Percentiles rank a stretch among this genome's conserved stretches.
Conservation (phyloP, 2,797 vertebrate species). For the Tragelaphus eurycerus region DNA sequence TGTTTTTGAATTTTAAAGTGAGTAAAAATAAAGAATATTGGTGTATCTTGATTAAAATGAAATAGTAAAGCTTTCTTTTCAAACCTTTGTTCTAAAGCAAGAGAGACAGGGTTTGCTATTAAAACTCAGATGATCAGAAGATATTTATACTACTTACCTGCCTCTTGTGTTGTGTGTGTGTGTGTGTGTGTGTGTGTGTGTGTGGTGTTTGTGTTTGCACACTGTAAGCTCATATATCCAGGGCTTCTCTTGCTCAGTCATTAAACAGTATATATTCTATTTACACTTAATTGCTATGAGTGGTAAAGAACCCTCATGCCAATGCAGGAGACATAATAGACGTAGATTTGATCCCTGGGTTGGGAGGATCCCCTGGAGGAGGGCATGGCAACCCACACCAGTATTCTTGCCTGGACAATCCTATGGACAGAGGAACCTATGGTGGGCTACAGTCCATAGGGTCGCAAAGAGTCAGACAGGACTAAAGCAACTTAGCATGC, state of each 20-base stretch:
- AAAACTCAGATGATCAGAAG: background rate
- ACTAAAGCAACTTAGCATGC: background rate
- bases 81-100: background rate
- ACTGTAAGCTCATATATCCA: background rate
- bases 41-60: background rate
- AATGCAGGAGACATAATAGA: background rate
- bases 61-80: background rate
- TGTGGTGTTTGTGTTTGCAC: background rate
- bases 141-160: background rate
- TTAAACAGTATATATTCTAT: background rate
- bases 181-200: background rate
- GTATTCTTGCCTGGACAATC: background rate
- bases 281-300: background rate
- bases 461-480: background rate
- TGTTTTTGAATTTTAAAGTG: slow-evolving; percentile 14
- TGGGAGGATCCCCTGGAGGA: background rate
- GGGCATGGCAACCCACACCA: background rate
- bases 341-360: background rate
- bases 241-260: background rate
- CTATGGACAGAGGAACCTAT: background rate
- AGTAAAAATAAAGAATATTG: background rate
- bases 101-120: background rate
- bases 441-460: background rate
- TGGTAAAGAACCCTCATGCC: background rate
- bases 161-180: background rate